phyloP scores from a whole-genome alignment of 2,113 vertebrate species.

The Sebastes fasciatus region DNA sequence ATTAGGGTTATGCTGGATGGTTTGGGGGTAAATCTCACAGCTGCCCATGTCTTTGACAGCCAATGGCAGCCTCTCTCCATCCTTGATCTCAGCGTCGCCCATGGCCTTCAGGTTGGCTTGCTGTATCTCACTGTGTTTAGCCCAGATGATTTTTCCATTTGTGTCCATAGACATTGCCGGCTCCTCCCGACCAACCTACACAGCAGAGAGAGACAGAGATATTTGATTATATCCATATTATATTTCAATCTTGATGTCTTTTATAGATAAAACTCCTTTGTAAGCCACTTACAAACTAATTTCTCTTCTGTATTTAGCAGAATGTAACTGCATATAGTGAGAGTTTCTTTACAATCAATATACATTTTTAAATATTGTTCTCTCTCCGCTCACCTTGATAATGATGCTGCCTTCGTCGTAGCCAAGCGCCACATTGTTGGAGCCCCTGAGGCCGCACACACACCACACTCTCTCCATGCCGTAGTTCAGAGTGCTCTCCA shows the following conservation, averaged over 20 bases:
- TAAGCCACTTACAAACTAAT: neutral
- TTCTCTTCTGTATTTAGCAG: neutral
- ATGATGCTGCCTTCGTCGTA: conserved; percentile 99
- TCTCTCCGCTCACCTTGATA: conserved; percentile 89
- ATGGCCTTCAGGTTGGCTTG: conserved; percentile 99
- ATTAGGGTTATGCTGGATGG: conserved; percentile 98
- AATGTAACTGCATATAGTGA: neutral
- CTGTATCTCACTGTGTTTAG: conserved; percentile 97
- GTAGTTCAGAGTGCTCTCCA: conserved; percentile 97
- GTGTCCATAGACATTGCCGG: conserved; percentile 99
- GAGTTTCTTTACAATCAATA: neutral
- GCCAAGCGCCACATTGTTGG: conserved; percentile 96
- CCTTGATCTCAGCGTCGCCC: conserved; percentile 98
- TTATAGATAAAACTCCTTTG: neutral
- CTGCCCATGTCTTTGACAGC: conserved; percentile 99
- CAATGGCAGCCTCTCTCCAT: conserved; percentile 94
- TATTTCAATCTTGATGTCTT: neutral
- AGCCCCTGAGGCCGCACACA: conserved; percentile 94
- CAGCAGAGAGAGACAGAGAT: neutral
- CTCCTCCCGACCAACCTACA: conserved; percentile 96
- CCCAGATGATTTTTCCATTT: conserved; percentile 99
- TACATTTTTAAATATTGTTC: neutral
- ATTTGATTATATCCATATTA: neutral
- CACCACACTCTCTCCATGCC: conserved; percentile 99
- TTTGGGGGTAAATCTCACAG: conserved; percentile 99